Conservation (phyloP, 1,140 invertebrate species). For the Drosophila orosa region DNA sequence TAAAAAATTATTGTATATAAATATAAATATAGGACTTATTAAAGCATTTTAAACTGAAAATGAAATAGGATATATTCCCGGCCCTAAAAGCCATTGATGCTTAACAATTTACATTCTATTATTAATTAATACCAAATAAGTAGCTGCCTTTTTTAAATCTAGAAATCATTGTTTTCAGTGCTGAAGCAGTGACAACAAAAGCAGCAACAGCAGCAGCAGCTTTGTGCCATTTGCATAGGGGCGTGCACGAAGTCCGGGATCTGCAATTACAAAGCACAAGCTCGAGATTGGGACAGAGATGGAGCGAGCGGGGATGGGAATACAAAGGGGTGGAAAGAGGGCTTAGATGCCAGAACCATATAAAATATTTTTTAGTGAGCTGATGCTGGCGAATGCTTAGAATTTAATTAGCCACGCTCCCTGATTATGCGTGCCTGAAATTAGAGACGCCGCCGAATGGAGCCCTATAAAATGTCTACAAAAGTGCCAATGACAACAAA, state of each 20-base stretch:
- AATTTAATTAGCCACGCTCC: slow-evolving; percentile 79
- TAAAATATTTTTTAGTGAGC: slow-evolving; percentile 76
- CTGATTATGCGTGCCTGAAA: slow-evolving; percentile 74
- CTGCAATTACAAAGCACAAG: slow-evolving; percentile 69
- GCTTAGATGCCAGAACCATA: slow-evolving; percentile 42
- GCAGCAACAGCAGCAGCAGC: slow-evolving; percentile 9
- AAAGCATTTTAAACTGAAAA: no score
- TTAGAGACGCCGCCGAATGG: slow-evolving; percentile 45
- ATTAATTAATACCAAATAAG: no score
- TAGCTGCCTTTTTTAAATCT: no score
- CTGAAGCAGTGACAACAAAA: slow-evolving; percentile 23
- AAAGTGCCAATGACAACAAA: slow-evolving; percentile 30
- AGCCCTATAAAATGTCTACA: slow-evolving; percentile 40
- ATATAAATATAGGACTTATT: no score
- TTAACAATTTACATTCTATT: no score
- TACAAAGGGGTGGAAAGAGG: neutral
- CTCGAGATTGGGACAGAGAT: slow-evolving; percentile 22
- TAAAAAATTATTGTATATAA: no score
- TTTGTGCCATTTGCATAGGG: slow-evolving; percentile 73
- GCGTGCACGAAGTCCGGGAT: slow-evolving; percentile 65
- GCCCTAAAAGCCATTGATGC: no score
- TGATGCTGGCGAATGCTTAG: slow-evolving; percentile 71
- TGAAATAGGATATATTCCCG: no score
- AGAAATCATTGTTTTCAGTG: slow-evolving; percentile 6
- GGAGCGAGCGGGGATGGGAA: neutral